Evolutionary conservation across 2,797 vertebrate genomes (phyloP).

Genomic region (Sarcoramphus papa): DNA sequence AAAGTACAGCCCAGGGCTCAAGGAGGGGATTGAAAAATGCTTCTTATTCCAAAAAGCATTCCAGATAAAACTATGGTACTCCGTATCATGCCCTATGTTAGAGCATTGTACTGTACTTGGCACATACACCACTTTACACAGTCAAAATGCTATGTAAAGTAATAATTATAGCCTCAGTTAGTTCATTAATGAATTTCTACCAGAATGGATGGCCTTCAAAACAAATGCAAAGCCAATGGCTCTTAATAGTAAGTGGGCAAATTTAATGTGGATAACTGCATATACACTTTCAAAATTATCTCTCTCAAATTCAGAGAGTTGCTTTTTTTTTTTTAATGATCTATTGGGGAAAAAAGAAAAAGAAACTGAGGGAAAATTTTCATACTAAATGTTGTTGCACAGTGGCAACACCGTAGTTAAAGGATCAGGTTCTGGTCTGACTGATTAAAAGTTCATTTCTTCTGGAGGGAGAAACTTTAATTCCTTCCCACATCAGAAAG

Average conservation of each 20-base stretch:
- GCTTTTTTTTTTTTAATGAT: not conserved
- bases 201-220: not conserved
- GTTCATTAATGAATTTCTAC: not conserved
- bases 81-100: not conserved
- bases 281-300: not conserved
- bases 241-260: not conserved
- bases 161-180: not conserved
- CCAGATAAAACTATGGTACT: not conserved
- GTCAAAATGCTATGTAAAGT: not conserved
- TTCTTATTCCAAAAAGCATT: not conserved
- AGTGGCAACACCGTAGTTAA: rapidly evolving
- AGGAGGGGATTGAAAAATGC: not conserved
- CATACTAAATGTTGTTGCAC: not conserved
- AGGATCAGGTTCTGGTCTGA: not conserved
- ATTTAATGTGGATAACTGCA: not conserved
- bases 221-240: not conserved
- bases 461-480: not conserved
- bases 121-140: not conserved
- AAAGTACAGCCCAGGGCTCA: not conserved
- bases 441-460: not conserved
- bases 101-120: not conserved
- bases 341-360: not conserved
- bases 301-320: not conserved
- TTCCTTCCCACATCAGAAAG: not conserved
- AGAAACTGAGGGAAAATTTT: not conserved